These are phyloP conservation scores for Oreochromis mossambicus DNA, from an alignment of 2,797 vertebrate genomes.

Conservation along the genomic window DNA sequence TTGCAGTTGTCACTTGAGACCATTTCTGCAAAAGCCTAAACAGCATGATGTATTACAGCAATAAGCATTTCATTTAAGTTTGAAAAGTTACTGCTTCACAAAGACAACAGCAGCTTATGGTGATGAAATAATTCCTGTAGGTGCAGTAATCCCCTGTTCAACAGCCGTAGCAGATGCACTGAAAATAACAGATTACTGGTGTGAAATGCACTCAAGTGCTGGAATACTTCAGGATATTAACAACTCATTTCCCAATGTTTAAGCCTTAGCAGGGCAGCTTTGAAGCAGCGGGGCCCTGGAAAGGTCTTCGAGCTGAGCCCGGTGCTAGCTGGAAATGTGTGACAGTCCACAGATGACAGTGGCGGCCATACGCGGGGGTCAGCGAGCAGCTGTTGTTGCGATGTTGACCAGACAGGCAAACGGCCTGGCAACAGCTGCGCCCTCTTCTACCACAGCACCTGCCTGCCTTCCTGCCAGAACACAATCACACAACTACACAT, in stretches of 20 bases:
- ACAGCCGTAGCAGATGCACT: slow-evolving; percentile 29
- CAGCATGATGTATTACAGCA: slow-evolving; percentile 33
- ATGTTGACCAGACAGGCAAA: slow-evolving; percentile 61
- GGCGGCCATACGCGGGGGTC: slow-evolving; percentile 43
- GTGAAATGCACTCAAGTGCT: slow-evolving; percentile 48
- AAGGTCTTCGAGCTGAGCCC: neutral
- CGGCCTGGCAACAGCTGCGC: slow-evolving; percentile 65
- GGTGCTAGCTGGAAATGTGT: slow-evolving; percentile 16
- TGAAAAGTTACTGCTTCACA: slow-evolving; percentile 24
- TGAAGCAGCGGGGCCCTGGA: neutral
- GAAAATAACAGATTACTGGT: slow-evolving; percentile 56
- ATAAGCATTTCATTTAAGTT: slow-evolving; percentile 44
- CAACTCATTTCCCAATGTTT: slow-evolving; percentile 41
- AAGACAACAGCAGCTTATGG: slow-evolving; percentile 49
- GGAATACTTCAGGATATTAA: slow-evolving; percentile 61
- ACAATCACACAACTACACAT: slow-evolving; percentile 10
- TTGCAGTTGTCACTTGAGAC: neutral
- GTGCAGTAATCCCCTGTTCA: slow-evolving; percentile 63
- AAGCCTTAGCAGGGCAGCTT: slow-evolving; percentile 13
- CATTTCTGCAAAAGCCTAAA: slow-evolving; percentile 17
- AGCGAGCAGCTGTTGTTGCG: slow-evolving; percentile 69
- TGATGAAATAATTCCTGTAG: slow-evolving; percentile 63
- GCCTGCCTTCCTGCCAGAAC: slow-evolving; percentile 37
- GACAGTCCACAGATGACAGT: slow-evolving; percentile 32
- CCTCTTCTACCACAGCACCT: slow-evolving; percentile 56